These are phyloP conservation scores for Sparidentex hasta DNA, from an alignment of 2,797 vertebrate species.

Conservation along the genomic window DNA sequence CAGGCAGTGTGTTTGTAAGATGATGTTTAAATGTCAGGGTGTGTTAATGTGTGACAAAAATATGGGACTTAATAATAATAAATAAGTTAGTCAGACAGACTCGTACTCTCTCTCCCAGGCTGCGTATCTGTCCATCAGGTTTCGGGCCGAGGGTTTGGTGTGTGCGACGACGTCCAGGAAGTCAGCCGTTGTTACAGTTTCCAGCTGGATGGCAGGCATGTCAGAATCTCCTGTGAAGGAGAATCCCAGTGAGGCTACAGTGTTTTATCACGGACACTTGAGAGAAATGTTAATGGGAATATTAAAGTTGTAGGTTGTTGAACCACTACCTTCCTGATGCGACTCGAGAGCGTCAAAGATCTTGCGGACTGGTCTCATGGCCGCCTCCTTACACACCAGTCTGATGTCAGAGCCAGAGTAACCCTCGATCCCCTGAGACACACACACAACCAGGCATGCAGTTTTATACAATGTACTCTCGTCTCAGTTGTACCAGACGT, in stretches of 20 bases:
- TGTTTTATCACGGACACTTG: not conserved
- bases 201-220: conserved; percentile 85
- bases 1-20: no score
- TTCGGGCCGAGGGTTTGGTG: conserved; percentile 93
- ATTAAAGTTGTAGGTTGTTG: not conserved
- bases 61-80: no score
- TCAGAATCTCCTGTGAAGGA: conserved; percentile 77
- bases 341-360: conserved; percentile 93
- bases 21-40: not conserved
- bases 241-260: not conserved
- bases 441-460: not conserved
- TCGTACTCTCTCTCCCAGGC: conserved; percentile 90
- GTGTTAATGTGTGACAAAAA: not conserved
- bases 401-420: conserved; percentile 96
- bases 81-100: conserved; percentile 65
- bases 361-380: conserved; percentile 96
- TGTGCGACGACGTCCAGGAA: conserved; percentile 92
- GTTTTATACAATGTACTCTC: not conserved
- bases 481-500: not conserved
- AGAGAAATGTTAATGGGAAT: not conserved
- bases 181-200: conserved; percentile 90
- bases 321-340: conserved; percentile 85
- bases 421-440: conserved; percentile 84
- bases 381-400: conserved; percentile 95
- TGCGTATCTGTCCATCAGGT: conserved; percentile 87